Percentiles rank a stretch among this genome's conserved stretches.
Evolutionary conservation across 2,797 vertebrate species (phyloP).

Genomic region (Enteromius paludinosus): DNA sequence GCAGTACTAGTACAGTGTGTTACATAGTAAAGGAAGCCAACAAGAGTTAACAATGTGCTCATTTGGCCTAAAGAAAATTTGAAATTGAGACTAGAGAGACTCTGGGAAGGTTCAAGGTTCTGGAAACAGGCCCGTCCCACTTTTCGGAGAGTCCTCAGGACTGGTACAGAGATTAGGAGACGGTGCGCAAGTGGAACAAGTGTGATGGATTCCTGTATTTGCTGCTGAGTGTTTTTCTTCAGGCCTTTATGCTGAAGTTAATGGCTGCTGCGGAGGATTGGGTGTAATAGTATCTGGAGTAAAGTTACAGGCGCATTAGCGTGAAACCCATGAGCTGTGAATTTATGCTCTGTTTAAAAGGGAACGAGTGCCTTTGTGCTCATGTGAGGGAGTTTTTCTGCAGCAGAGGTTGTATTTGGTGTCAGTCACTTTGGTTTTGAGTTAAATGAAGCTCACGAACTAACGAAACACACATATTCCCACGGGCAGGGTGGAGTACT

Average conservation of each 20-base stretch:
- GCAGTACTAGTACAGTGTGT: background rate
- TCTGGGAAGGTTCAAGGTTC: background rate
- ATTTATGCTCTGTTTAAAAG: background rate
- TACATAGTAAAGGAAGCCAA: background rate
- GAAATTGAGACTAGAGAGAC: background rate
- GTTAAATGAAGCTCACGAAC: background rate
- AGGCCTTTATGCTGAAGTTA: slow-evolving; percentile 33
- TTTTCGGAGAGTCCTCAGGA: slow-evolving; percentile 11
- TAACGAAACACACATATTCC: background rate
- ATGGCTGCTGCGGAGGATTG: slow-evolving; percentile 35
- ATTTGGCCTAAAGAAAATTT: background rate
- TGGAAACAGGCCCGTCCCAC: slow-evolving; percentile 30
- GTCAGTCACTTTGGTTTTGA: background rate
- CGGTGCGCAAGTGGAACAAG: slow-evolving; percentile 78
- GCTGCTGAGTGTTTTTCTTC: background rate
- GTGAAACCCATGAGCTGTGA: slow-evolving; percentile 17
- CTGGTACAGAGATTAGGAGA: slow-evolving; percentile 69
- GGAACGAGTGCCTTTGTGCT: background rate
- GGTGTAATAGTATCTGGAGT: slow-evolving; percentile 29
- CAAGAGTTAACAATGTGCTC: background rate
- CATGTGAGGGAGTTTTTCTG: background rate
- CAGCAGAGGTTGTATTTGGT: background rate
- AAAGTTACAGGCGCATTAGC: slow-evolving; percentile 40
- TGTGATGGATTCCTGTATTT: slow-evolving; percentile 42
- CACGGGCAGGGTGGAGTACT: slow-evolving; percentile 21